Conservation (phyloP, 2,888 invertebrate species). For the Himalopsyche tibetana region DNA sequence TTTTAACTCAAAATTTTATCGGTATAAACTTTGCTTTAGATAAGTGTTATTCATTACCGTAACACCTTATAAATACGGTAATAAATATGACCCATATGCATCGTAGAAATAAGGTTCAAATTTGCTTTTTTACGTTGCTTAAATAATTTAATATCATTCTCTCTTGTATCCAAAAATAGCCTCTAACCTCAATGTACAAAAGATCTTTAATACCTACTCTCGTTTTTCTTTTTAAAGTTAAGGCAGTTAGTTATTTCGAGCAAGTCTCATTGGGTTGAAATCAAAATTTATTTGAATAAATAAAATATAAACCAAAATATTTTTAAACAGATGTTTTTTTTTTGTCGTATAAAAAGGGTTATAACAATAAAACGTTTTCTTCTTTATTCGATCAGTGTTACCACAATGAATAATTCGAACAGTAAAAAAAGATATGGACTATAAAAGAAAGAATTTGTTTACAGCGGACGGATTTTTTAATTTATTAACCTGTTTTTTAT, state of each 20-base stretch:
- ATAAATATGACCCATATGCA: neutral
- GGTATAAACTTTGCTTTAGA: neutral
- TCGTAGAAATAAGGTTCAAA: constrained; percentile 1
- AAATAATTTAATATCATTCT: neutral
- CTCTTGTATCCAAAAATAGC: neutral
- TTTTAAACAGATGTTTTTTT: neutral
- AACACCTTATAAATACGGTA: neutral
- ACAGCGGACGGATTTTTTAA: constrained; percentile 1
- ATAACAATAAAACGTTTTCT: constrained; percentile 21
- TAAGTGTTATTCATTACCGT: neutral
- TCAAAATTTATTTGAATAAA: constrained; percentile 30
- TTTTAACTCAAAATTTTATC: neutral
- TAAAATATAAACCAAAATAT: constrained; percentile 16
- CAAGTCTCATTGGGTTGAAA: neutral
- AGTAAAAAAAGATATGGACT: constrained; percentile 20
- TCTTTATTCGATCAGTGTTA: constrained; percentile 24
- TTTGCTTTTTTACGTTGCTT: neutral
- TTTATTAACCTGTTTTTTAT: constrained; percentile 19
- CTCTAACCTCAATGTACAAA: neutral
- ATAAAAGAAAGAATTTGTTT: constrained; percentile 34
- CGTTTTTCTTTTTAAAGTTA: neutral
- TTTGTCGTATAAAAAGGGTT: neutral
- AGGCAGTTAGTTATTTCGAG: neutral
- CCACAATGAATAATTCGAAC: constrained; percentile 30
- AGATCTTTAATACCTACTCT: neutral